A percentile compares a stretch with the other conserved stretches of the same genome.
phyloP scores from a whole-genome alignment of 1,140 invertebrate species.

The Acromyrmex heyeri region DNA sequence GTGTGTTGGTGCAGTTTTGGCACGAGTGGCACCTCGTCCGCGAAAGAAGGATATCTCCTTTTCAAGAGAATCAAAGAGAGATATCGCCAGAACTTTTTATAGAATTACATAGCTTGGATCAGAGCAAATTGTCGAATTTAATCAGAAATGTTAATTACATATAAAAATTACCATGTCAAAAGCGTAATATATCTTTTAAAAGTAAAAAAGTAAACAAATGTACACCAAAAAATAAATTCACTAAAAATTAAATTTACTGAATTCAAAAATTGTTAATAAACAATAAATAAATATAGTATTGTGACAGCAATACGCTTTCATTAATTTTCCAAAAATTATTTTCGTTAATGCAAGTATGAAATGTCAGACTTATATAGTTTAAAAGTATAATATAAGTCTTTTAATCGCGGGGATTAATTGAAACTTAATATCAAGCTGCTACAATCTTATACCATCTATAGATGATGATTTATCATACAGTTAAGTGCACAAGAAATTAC shows the following conservation, averaged over 20 bases:
- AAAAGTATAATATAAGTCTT: slow-evolving; percentile 3
- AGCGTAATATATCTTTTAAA: no score
- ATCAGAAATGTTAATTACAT: not conserved
- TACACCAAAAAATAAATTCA: not conserved
- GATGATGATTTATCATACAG: slow-evolving; percentile 35
- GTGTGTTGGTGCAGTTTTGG: slow-evolving; percentile 47
- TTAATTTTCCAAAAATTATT: not conserved
- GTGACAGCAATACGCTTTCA: not conserved
- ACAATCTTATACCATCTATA: slow-evolving; percentile 14
- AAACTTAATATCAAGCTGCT: slow-evolving; percentile 33
- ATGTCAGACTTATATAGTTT: not conserved
- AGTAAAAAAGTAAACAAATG: not conserved
- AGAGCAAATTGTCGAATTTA: not conserved
- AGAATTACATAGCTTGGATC: not conserved
- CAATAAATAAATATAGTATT: not conserved
- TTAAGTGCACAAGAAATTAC: slow-evolving; percentile 34
- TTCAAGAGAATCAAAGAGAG: not conserved
- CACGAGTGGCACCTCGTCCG: slow-evolving; percentile 17
- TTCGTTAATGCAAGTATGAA: not conserved
- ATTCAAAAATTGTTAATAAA: not conserved
- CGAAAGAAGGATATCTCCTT: not conserved
- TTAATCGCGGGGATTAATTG: slow-evolving; percentile 7
- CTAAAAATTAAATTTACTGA: slow-evolving; percentile 1
- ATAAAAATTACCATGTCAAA: not conserved
- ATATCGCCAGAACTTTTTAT: not conserved